Conservation (phyloP, 1,140 invertebrate genomes). For the Scaptomyza montana region DNA sequence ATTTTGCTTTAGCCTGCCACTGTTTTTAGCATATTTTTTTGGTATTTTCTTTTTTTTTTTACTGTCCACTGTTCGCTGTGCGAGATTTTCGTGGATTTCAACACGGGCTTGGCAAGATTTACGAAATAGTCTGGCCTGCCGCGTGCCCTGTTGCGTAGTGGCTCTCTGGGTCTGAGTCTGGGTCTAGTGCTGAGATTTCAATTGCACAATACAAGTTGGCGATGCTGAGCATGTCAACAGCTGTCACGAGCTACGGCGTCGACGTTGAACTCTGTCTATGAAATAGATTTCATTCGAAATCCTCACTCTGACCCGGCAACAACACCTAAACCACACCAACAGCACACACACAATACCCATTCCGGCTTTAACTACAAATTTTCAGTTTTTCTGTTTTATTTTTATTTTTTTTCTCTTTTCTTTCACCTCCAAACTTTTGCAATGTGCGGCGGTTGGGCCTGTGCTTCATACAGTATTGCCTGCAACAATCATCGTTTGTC, state of each 20-base stretch:
- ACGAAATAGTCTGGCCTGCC: conserved; percentile 21
- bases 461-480: conserved; percentile 58
- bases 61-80: neutral
- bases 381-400: neutral
- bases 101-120: conserved; percentile 48
- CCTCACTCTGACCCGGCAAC: conserved; percentile 22
- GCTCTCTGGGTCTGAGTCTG: neutral
- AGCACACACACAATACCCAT: neutral
- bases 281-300: conserved; percentile 43
- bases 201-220: conserved; percentile 43
- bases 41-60: neutral
- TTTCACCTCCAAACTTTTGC: neutral
- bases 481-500: conserved; percentile 64
- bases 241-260: conserved; percentile 45
- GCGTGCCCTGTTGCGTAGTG: neutral
- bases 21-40: conserved; percentile 39
- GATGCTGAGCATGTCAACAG: conserved; percentile 55
- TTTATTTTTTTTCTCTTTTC: no score
- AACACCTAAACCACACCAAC: conserved; percentile 17
- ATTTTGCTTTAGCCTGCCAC: conserved; percentile 42
- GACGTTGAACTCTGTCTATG: conserved; percentile 3
- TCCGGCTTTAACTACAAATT: conserved; percentile 23
- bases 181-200: conserved; percentile 32
- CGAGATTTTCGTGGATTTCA: conserved; percentile 38
- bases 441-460: conserved; percentile 72